Conservation (phyloP, 2,888 invertebrate genomes). For the Nomada ferruginata region DNA sequence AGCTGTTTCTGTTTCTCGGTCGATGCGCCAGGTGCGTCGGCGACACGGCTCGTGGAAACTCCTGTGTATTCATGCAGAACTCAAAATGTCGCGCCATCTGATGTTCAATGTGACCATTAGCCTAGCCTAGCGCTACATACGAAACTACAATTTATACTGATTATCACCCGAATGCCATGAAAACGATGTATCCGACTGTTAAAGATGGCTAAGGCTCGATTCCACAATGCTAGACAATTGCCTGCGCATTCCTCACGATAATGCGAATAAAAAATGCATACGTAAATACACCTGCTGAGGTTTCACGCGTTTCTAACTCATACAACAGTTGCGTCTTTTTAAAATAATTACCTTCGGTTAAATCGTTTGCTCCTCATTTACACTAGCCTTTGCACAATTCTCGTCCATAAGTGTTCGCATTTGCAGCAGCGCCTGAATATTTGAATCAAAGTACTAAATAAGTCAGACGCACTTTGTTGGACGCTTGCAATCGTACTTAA, state of each 20-base stretch:
- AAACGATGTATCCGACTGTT: neutral
- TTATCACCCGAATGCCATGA: neutral
- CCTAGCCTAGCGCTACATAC: constrained; percentile 32
- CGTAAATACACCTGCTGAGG: neutral
- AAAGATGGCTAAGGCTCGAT: neutral
- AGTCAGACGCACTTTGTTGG: neutral
- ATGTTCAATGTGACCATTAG: constrained; percentile 19
- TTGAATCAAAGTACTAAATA: neutral
- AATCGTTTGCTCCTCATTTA: neutral
- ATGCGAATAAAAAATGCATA: neutral
- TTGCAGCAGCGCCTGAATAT: neutral
- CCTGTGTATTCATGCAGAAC: constrained; percentile 28
- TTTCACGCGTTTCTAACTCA: neutral
- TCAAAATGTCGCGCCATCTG: constrained; percentile 54
- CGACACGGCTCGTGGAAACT: constrained; percentile 46
- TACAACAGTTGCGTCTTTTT: neutral
- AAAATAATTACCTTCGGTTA: neutral
- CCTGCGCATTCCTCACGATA: neutral
- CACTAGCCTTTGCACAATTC: neutral
- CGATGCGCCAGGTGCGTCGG: constrained; percentile 77
- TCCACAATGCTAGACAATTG: neutral
- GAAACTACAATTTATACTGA: neutral
- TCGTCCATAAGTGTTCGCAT: neutral
- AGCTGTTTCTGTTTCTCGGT: constrained; percentile 79
- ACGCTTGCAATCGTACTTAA: neutral